Evolutionary conservation across 2,113 vertebrate genomes (phyloP), one percentile per base, ranked within the genome.

Genomic region (Coptodon bakossiorum): DNA sequence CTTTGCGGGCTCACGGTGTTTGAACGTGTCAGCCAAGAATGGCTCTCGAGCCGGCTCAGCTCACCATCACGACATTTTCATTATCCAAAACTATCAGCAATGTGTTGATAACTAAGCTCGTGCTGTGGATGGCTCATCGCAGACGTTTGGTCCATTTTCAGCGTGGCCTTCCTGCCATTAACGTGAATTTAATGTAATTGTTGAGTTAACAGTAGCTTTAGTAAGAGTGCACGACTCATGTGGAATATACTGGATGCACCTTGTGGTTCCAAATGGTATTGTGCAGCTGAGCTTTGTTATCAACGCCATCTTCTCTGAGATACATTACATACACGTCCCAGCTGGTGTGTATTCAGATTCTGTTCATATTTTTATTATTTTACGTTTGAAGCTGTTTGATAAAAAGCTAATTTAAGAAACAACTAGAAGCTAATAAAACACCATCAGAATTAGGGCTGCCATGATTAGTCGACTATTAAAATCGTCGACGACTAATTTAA

Each of bases 181-280:
- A 63, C 57, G 19, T 34, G 9, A 19, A 1, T 34, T 63, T 63
- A 7, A 34, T 19, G 59, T 11, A 19, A 11, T 11, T 63, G 59
- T 36, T 36, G 59, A 7, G 59, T 19, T 63, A 63, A 63, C 2
- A 9, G 19, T 68, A 68, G 36, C 3, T 40, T 40, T 40, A 40
- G 22, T 24, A 40, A 68, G 11, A 13, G 19, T 40, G 11, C n/a
- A 14, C 0, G 1, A 22, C 63, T 68, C 11, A 4, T 0, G 38
- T 22, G 1, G 3, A n/a, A 38, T 8, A 68, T 22, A 68, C 11
- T 68, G 4, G 36, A 68, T 14, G 36, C 0, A 40, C 34, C 11
- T 40, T 40, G 63, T 68, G 36, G 63, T 68, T 63, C 59, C 36
- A 1, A 63, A 19, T 11, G 29, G 59, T 3, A 0, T 63, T 36